phyloP scores from a whole-genome alignment of 2,888 invertebrate species.

The Netelia virgata region DNA sequence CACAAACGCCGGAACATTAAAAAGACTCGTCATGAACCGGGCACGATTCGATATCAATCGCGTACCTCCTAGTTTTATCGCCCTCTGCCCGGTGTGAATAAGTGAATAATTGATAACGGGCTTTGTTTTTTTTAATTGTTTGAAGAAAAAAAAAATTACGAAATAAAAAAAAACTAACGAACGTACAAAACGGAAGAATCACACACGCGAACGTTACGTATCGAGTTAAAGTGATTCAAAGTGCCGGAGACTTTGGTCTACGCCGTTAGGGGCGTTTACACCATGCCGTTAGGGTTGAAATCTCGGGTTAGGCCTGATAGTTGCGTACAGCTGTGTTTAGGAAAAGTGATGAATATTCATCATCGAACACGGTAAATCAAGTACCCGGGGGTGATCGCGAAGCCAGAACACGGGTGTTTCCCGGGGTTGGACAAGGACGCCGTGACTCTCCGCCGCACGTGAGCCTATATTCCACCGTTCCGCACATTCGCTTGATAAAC shows the following conservation, averaged over 20 bases:
- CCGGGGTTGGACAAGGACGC: slow-evolving; percentile 31
- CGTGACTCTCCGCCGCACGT: not conserved
- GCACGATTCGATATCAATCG: slow-evolving; percentile 13
- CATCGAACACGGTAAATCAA: slow-evolving; percentile 76
- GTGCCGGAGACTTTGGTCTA: slow-evolving; percentile 69
- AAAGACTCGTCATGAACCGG: not conserved
- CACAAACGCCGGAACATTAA: slow-evolving; percentile 10
- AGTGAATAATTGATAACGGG: not conserved
- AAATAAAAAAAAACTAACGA: slow-evolving; percentile 4
- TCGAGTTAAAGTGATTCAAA: slow-evolving; percentile 82
- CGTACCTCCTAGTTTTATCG: not conserved
- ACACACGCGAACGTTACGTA: slow-evolving; percentile 79
- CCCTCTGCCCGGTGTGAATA: not conserved
- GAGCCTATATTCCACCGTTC: slow-evolving; percentile 37
- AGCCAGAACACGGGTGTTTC: slow-evolving; percentile 52
- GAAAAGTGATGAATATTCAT: slow-evolving; percentile 80
- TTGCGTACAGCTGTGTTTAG: slow-evolving; percentile 70
- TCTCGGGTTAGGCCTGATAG: slow-evolving; percentile 23
- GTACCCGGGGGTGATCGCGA: slow-evolving; percentile 62
- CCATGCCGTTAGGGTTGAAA: not conserved
- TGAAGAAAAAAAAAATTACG: not conserved
- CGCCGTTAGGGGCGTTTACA: slow-evolving; percentile 40
- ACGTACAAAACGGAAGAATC: not conserved
- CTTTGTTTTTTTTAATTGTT: not conserved
- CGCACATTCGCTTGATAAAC: slow-evolving; percentile 73